A percentile compares a stretch with the other conserved stretches of the same genome.
Evolutionary conservation across 2,888 invertebrate genomes (phyloP).

Genomic region (Eristalinus sepulchralis): DNA sequence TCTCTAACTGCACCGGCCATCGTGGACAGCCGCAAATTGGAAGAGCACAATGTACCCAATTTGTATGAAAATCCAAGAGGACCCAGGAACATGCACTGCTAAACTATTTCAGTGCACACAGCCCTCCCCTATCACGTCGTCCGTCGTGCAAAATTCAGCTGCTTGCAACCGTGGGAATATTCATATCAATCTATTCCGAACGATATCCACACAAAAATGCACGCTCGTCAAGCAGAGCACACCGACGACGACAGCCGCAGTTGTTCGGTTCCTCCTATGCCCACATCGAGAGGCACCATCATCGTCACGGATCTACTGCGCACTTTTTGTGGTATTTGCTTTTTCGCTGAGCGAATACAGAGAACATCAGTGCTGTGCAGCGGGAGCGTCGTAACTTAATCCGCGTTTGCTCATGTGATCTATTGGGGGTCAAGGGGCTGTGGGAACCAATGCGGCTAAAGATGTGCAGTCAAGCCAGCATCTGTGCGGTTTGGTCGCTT

Average conservation of each 20-base stretch:
- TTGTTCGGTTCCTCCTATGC: neutral
- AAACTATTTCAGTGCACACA: neutral
- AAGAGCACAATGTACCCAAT: neutral
- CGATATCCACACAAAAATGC: neutral
- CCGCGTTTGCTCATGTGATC: slow-evolving; percentile 41
- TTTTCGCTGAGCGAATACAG: neutral
- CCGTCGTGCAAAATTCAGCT: neutral
- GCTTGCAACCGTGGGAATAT: neutral
- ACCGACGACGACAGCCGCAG: neutral
- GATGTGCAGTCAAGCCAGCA: slow-evolving; percentile 10
- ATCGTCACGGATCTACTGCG: neutral
- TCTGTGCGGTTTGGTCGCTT: slow-evolving; percentile 19
- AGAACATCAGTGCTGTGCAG: neutral
- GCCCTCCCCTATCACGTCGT: neutral
- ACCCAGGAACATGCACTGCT: neutral
- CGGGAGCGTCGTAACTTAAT: slow-evolving; percentile 19
- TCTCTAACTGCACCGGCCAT: too few relatives aligned
- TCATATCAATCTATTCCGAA: neutral
- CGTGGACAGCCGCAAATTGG: neutral
- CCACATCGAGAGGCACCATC: neutral
- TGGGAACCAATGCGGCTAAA: slow-evolving; percentile 28
- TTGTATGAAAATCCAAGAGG: neutral
- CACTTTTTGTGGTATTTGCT: neutral
- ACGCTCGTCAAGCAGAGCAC: neutral
- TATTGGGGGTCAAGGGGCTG: slow-evolving; percentile 30